Base-by-base conservation (phyloP, 2,888 invertebrate genomes). In the Drosophila picticornis region DNA sequence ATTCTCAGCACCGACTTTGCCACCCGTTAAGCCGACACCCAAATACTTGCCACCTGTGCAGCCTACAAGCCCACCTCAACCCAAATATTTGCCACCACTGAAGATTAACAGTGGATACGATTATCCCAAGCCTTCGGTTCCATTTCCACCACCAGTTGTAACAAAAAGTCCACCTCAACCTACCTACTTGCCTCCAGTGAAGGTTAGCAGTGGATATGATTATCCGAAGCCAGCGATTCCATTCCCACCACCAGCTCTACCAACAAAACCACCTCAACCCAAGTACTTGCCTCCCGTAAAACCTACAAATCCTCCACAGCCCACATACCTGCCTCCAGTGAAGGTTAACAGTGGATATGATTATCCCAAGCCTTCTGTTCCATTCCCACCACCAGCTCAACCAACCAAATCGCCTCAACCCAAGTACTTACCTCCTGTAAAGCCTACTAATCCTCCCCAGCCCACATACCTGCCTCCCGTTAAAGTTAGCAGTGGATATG, bases 141-240 rank as follows among this genome's bases (percentile, higher is more conserved):
- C 80, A 9, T 90, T 89, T 58, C 79, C 80, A 38, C 69, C 78
- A 6, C 65, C 74, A 29, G 69, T 65, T 19, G 10, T 51, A 19
- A 11, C 11, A 6, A 27, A 10, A 19, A 51, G 29, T 3, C 51
- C 51, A 29, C 51, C 51, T 10, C 51, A 51, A n/a, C 51, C 84
- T 9, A 77, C 83, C 27, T 80, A 80, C 31, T 32, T 80, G 19
- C 84, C 91, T 0, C 88, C 88, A 63, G 83, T 19, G 71, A 11
- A 9, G 69, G 70, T 40, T 11, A 69, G 48, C 22, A 78, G 72
- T 31, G 91, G 90, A 0, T 90, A 90, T 9, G 72, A 77, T 11
- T 88, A 90, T 38, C 89, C 90, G 5, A 81, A 84, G 48, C 88
- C 89, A 4, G 60, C 34, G 2, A 62, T 74, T 65, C 79, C 79